Percentiles rank a stretch among this genome's conserved stretches.
These are phyloP conservation scores for Ceratosolen solmsi DNA, from an alignment of 1,140 invertebrate genomes.

Conservation along the genomic window DNA sequence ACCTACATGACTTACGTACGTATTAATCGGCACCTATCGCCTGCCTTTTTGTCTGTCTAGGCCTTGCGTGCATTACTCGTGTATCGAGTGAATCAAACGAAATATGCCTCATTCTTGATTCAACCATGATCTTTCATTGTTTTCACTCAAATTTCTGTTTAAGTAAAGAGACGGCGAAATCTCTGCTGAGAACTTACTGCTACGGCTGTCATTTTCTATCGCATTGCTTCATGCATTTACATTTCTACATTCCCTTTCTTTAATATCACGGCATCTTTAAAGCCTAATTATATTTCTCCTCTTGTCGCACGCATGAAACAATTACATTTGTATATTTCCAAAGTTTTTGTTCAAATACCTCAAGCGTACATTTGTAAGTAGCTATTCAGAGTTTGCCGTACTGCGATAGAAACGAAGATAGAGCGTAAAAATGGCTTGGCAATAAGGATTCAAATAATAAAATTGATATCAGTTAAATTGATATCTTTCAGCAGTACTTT, in stretches of 20 bases:
- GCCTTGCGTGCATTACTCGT: not conserved
- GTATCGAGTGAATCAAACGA: not conserved
- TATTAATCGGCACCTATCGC: not conserved
- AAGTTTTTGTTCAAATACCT: not conserved
- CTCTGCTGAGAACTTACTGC: not conserved
- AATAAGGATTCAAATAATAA: slow-evolving; percentile 19
- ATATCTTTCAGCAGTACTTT: not conserved
- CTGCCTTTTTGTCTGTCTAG: not conserved
- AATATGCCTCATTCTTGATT: not conserved
- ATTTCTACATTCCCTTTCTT: not conserved
- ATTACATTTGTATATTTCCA: not conserved
- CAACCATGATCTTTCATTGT: not conserved
- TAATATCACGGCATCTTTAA: not conserved
- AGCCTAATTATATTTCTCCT: not conserved
- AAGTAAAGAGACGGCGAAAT: not conserved
- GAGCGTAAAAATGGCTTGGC: too few relatives aligned
- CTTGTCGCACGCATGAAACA: not conserved
- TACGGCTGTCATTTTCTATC: not conserved
- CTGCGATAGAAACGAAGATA: too few relatives aligned
- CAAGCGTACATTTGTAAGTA: not conserved
- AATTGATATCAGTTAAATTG: too few relatives aligned
- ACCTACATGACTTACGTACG: not conserved
- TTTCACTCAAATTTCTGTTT: too few relatives aligned
- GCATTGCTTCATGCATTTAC: not conserved
- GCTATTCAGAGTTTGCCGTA: too few relatives aligned